phyloP scores from a whole-genome alignment of 53 echinoderm and acorn worm genomes.

The Stichopus horrens region DNA sequence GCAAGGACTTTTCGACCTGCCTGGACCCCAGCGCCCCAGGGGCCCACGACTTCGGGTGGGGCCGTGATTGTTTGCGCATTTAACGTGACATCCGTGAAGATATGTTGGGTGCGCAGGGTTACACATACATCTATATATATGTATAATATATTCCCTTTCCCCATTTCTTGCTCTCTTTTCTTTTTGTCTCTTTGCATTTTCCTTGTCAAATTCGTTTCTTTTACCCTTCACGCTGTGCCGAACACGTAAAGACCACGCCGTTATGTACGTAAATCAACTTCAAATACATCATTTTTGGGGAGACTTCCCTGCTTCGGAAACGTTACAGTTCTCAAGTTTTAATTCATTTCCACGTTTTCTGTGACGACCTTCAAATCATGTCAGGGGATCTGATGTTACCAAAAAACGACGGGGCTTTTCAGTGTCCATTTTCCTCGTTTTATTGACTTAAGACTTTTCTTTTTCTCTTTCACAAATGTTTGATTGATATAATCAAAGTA shows the following conservation, averaged over 20 bases:
- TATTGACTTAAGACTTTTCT: too few species aligned
- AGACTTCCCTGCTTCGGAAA: not conserved
- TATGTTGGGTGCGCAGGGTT: not conserved
- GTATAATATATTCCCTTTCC: not conserved
- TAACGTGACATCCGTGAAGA: not conserved
- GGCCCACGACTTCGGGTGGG: constrained; percentile 24
- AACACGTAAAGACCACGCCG: not conserved
- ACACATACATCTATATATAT: not conserved
- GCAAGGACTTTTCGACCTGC: not conserved
- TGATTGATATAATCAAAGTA: not conserved
- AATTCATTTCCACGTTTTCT: not conserved
- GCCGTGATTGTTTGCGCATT: not conserved
- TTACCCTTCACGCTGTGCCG: constrained; percentile 5
- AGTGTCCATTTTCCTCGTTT: too few species aligned
- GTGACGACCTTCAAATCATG: not conserved
- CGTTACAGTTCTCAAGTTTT: not conserved
- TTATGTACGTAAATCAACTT: constrained; percentile 3
- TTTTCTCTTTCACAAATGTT: not conserved
- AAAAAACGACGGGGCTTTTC: too few species aligned
- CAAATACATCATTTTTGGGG: not conserved
- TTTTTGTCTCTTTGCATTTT: too few species aligned
- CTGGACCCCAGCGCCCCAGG: constrained; percentile 33
- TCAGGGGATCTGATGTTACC: not conserved
- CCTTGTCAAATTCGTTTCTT: too few species aligned
- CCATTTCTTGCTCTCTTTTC: too few species aligned